Base-by-base conservation (phyloP, 1,140 invertebrate species). In the Trachymyrmex cornetzi region DNA sequence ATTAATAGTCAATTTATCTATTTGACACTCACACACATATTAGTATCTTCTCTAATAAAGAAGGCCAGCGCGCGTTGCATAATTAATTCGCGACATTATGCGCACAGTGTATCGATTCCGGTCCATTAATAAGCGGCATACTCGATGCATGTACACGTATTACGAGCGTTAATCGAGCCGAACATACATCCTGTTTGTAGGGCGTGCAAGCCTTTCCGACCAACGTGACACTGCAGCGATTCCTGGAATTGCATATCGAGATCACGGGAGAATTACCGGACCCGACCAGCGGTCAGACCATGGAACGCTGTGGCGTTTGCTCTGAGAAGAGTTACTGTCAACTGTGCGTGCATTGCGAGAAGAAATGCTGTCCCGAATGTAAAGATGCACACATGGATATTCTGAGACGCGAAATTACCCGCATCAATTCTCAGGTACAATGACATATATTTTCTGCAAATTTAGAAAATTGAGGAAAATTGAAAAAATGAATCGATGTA, bases 341-440 rank as follows among this genome's bases (percentile, higher is more conserved):
- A 34, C 95, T 97, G 50, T 99, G 99, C 95, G 97, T 97, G 22
- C 99, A 99, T 95, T 99, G 99, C 95, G 98, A 99, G 96, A 97
- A 99, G 96, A 97, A 99, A 97, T 97, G 98, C 93, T 97, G 99
- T 96, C 96, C 97, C 93, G 96, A 98, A 95, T 97, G 99, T 96
- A 98, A 99, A 96, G 97, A 98, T 77, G 98, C 98, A 22, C 99
- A 99, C 94, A 98, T 99, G 97, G 99, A 99, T 93, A 99, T 99
- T 71, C 95, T 99, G 16, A 97, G 99, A 81, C 96, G 98, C 75
- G 99, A 99, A 96, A 99, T 99, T 9, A 96, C 97, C 50, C 97
- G 99, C 92, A 98, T 99, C 61, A 99, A 99, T 94, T 98, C 98
- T 95, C 98, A 99, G 96, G 97, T 98, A 91, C n/a, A 59, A n/a